Percentiles rank a stretch among this genome's conserved stretches.
Conservation (phyloP, 2,113 vertebrate species). For the Morone chrysops region DNA sequence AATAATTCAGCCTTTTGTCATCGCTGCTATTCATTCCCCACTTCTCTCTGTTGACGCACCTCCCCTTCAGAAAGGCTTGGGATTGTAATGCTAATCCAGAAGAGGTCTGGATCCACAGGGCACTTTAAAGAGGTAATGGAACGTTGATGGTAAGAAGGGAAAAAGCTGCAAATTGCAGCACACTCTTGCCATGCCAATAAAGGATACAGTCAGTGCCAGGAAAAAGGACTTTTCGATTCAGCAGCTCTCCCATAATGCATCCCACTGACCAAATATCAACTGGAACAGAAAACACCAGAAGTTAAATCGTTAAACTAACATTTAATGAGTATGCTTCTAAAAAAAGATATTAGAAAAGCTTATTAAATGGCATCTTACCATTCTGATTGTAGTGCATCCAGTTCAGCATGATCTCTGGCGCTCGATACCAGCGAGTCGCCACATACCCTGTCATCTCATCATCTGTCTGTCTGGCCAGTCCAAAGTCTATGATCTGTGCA, state of each 20-base stretch:
- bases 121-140: conserved; percentile 26
- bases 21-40: conserved; percentile 37
- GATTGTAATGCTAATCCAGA: conserved; percentile 70
- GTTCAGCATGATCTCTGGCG: conserved; percentile 98
- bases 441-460: conserved; percentile 99
- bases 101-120: conserved; percentile 16
- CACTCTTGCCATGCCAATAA: conserved; percentile 52
- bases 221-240: conserved; percentile 97
- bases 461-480: conserved; percentile 94
- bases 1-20: conserved; percentile 50
- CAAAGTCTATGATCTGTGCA: conserved; percentile 95
- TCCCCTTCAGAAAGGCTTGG: conserved; percentile 27
- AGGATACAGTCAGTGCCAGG: conserved; percentile 99
- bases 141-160: conserved; percentile 12
- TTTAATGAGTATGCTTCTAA: neutral
- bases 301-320: neutral
- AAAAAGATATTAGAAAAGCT: neutral
- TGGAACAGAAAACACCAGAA: conserved; percentile 74
- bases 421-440: conserved; percentile 97
- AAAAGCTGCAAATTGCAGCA: conserved; percentile 14
- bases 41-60: conserved; percentile 1
- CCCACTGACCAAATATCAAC: conserved; percentile 99
- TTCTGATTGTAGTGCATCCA: conserved; percentile 99
- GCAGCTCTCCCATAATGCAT: conserved; percentile 98
- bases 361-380: conserved; percentile 76